Evolutionary conservation across 2,797 vertebrate species (phyloP).

Genomic region (Tragopan temminckii): DNA sequence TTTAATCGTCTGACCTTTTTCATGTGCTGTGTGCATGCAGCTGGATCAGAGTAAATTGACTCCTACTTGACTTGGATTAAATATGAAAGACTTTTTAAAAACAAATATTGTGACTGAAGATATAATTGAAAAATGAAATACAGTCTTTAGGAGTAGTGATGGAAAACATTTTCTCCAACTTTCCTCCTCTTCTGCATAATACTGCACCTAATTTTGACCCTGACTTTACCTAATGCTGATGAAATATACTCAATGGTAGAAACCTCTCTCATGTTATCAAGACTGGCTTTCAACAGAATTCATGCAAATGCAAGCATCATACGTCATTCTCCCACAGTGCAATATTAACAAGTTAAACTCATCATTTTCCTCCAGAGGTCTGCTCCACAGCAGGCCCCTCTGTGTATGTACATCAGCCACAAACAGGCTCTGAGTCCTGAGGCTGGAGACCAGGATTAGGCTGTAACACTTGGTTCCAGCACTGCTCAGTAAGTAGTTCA

Average conservation of each 20-base stretch:
- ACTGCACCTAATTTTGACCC: constrained; percentile 66
- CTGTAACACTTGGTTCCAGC: background rate
- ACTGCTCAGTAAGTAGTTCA: background rate
- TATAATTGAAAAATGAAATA: constrained; percentile 53
- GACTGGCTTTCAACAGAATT: constrained; percentile 60
- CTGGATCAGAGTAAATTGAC: constrained; percentile 53
- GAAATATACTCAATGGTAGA: constrained; percentile 46
- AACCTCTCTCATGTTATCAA: constrained; percentile 53
- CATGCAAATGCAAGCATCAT: constrained; percentile 73
- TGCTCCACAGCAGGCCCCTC: background rate
- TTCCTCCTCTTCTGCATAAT: constrained; percentile 53
- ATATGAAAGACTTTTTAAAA: constrained; percentile 27
- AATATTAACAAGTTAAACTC: constrained; percentile 64
- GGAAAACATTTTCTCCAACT: constrained; percentile 46
- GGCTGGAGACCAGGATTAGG: background rate
- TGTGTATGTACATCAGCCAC: background rate
- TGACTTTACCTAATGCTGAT: constrained; percentile 72
- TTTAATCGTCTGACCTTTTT: background rate
- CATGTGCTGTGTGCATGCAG: constrained; percentile 54
- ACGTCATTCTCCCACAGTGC: constrained; percentile 62
- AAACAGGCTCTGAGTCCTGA: background rate
- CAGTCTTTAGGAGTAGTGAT: background rate
- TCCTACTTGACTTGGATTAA: constrained; percentile 49
- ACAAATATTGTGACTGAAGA: constrained; percentile 24
- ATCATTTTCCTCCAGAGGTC: constrained; percentile 24